Evolutionary conservation across 64 coral and sea anemone species (phyloP).

Genomic region (Stylophora pistillata): DNA sequence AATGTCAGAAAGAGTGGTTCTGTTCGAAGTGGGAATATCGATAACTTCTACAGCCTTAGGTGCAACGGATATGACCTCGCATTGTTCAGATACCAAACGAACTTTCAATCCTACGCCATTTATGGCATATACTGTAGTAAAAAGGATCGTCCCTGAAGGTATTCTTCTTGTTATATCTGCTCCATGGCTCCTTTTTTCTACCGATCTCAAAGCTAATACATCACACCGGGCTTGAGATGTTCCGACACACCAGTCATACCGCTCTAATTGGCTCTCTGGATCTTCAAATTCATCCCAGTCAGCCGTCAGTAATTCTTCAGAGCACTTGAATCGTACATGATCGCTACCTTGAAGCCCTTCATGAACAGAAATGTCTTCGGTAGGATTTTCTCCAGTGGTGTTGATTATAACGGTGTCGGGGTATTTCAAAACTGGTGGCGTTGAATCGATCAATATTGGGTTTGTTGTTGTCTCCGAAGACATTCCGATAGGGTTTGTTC

Average conservation of each 20-base stretch:
- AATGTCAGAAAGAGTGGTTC: slow-evolving; percentile 54
- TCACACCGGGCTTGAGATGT: slow-evolving; percentile 62
- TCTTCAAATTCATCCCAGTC: slow-evolving; percentile 89
- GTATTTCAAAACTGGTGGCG: slow-evolving; percentile 40
- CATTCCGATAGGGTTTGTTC: slow-evolving; percentile 61
- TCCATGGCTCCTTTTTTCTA: slow-evolving; percentile 21
- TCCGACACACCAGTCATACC: slow-evolving; percentile 84
- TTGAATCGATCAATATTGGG: slow-evolving; percentile 58
- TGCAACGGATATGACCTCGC: slow-evolving; percentile 52
- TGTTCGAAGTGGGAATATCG: slow-evolving; percentile 53
- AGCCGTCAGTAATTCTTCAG: slow-evolving; percentile 66
- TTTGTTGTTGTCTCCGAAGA: slow-evolving; percentile 45
- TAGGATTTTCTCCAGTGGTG: not conserved
- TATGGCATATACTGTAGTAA: slow-evolving; percentile 45
- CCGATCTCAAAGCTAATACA: slow-evolving; percentile 25
- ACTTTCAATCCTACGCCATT: slow-evolving; percentile 59
- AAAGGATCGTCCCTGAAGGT: slow-evolving; percentile 60
- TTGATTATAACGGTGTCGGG: not conserved
- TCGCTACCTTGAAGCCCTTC: not conserved
- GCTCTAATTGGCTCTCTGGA: slow-evolving; percentile 47
- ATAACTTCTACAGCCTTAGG: slow-evolving; percentile 64
- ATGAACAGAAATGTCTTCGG: not conserved
- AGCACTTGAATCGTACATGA: slow-evolving; percentile 57
- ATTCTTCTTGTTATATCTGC: slow-evolving; percentile 52
- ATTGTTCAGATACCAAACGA: slow-evolving; percentile 41